A percentile compares a stretch with the other conserved stretches of the same genome.
Conservation (phyloP, 2,888 invertebrate species). For the Scaptomyza polygonia region DNA sequence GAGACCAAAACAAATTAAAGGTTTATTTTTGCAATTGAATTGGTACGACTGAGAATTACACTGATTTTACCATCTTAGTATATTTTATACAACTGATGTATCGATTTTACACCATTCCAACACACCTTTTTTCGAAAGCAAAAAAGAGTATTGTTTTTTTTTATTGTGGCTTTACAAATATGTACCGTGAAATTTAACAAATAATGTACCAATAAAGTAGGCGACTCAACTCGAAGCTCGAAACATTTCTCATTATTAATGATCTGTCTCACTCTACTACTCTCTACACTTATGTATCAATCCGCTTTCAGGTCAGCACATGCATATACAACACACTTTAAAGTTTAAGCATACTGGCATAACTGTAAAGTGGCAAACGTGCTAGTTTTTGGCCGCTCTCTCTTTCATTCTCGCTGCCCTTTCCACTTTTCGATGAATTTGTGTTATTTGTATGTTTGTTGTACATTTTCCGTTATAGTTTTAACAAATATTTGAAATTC, state of each 20-base stretch:
- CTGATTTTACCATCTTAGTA: background rate
- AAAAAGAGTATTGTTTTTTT: constrained; percentile 11
- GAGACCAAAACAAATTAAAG: constrained; percentile 26
- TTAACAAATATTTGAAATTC: constrained; percentile 65
- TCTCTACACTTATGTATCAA: constrained; percentile 61
- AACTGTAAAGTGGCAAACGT: constrained; percentile 14
- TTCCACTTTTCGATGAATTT: background rate
- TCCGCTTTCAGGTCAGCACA: constrained; percentile 47
- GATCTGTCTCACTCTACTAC: constrained; percentile 47
- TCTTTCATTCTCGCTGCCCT: background rate
- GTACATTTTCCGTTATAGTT: constrained; percentile 38
- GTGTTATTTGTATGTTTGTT: constrained; percentile 9
- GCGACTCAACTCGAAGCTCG: constrained; percentile 54
- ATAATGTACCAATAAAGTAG: constrained; percentile 76
- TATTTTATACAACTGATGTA: background rate
- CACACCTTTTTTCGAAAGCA: background rate
- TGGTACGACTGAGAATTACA: background rate
- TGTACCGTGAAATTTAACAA: constrained; percentile 79
- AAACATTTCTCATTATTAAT: constrained; percentile 79
- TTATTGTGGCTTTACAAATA: constrained; percentile 58
- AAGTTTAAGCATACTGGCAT: background rate
- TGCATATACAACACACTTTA: constrained; percentile 1
- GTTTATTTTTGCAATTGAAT: background rate
- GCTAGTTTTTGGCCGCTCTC: background rate
- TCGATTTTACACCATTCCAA: too few species aligned